Evolutionary conservation across 1,140 invertebrate genomes (phyloP).

Genomic region (Chrysomallon squamiferum): DNA sequence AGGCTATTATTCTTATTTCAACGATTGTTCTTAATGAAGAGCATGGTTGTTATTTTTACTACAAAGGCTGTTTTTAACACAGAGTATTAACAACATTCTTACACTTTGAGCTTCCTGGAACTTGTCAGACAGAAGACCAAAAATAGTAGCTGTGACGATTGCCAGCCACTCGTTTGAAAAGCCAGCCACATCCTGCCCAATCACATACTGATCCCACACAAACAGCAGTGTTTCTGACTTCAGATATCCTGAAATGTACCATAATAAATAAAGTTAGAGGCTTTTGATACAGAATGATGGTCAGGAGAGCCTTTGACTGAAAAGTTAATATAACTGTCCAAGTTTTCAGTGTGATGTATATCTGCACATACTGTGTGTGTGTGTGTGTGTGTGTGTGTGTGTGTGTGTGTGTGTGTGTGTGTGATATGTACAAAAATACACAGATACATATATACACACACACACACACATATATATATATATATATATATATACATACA

Average conservation of each 20-base stretch:
- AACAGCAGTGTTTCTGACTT: constrained; percentile 55
- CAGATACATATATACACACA: too few species aligned
- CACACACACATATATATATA: too few species aligned
- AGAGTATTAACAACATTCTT: constrained; percentile 22
- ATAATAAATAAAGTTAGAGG: too few species aligned
- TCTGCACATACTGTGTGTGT: not conserved
- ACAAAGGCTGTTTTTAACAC: not conserved
- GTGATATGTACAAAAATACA: not conserved
- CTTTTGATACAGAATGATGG: too few species aligned
- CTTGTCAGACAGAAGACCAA: constrained; percentile 53
- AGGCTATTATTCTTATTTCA: too few species aligned
- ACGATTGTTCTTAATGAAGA: too few species aligned
- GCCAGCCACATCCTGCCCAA: constrained; percentile 55
- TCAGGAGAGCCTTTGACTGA: too few species aligned
- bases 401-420: not conserved
- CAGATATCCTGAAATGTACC: constrained; percentile 50
- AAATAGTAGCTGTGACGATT: constrained; percentile 47
- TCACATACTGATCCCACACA: constrained; percentile 62
- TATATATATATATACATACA: too few species aligned
- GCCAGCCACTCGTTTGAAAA: constrained; percentile 56
- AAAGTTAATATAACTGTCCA: too few species aligned
- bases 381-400: not conserved
- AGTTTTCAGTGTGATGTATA: too few species aligned
- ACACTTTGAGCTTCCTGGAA: constrained; percentile 49
- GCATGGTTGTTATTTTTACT: too few species aligned